phyloP scores from a whole-genome alignment of 2,888 invertebrate species.

The Volucella inflata region DNA sequence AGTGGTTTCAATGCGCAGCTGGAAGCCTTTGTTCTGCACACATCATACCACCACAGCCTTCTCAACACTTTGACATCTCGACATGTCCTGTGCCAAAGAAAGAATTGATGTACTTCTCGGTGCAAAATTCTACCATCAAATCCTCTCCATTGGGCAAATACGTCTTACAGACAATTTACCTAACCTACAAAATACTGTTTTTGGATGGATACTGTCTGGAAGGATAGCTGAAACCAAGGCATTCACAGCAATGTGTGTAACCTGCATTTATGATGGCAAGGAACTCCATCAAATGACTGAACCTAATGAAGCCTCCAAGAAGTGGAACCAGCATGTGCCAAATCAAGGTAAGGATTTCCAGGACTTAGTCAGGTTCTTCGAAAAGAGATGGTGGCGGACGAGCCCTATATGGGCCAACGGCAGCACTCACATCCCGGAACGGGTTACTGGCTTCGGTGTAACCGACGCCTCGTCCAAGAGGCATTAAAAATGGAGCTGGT shows the following conservation, averaged over 20 bases:
- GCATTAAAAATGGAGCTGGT: too few species aligned
- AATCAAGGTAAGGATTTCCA: too few species aligned
- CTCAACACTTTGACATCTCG: constrained; percentile 13
- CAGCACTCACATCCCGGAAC: too few species aligned
- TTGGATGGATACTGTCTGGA: constrained; percentile 31
- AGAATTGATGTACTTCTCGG: constrained; percentile 48
- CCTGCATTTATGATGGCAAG: constrained; percentile 11
- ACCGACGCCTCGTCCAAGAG: too few species aligned
- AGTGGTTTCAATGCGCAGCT: constrained; percentile 6
- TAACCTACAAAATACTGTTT: constrained; percentile 29
- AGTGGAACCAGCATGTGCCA: too few species aligned
- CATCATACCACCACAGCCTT: constrained; percentile 12
- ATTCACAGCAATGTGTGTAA: constrained; percentile 18
- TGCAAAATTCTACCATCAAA: constrained; percentile 39
- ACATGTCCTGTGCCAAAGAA: constrained; percentile 36
- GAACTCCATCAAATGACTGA: too few species aligned
- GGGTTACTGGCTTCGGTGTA: too few species aligned
- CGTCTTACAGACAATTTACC: constrained; percentile 6
- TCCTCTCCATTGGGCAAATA: constrained; percentile 32
- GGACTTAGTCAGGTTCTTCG: too few species aligned
- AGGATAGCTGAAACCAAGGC: not conserved
- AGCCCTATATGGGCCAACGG: too few species aligned
- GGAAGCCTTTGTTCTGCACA: constrained; percentile 26
- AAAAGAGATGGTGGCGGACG: too few species aligned
- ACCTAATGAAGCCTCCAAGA: too few species aligned